Evolutionary conservation across 1,140 invertebrate species (phyloP).

Genomic region (Elymnias hypermnestra): DNA sequence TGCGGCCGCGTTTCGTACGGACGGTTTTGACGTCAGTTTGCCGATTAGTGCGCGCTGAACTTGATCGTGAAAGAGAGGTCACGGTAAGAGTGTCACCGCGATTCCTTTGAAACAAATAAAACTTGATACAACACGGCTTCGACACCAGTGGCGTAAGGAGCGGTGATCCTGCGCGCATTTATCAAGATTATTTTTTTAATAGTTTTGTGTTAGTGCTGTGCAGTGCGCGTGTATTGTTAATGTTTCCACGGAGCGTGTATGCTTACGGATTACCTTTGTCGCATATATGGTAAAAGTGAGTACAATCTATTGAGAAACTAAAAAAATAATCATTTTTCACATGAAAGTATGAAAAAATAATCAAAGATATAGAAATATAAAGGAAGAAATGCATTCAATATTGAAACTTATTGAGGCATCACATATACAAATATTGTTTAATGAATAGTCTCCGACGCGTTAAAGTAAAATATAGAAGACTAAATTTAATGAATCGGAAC

Average conservation of each 20-base stretch:
- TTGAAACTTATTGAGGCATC: too few species aligned
- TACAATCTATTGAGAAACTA: not conserved
- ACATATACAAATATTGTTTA: too few species aligned
- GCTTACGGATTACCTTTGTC: not conserved
- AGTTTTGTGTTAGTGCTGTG: not conserved
- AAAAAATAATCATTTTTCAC: too few species aligned
- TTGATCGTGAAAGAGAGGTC: conserved; percentile 28
- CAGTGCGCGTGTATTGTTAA: conserved; percentile 2
- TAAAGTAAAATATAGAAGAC: too few species aligned
- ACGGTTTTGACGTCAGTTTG: conserved; percentile 2
- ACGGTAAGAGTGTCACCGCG: conserved; percentile 15
- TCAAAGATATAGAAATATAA: too few species aligned
- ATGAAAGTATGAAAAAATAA: too few species aligned
- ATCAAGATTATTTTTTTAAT: not conserved
- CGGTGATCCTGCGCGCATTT: conserved; percentile 9
- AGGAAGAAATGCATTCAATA: too few species aligned
- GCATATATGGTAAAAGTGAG: not conserved
- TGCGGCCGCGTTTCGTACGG: not conserved
- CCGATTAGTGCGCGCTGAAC: conserved; percentile 10
- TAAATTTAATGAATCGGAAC: too few species aligned
- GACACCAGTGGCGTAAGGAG: conserved; percentile 3
- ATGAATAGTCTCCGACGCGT: too few species aligned
- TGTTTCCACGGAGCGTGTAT: not conserved
- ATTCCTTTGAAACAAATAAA: conserved; percentile 10
- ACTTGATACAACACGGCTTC: not conserved